Conservation (phyloP, 2,797 vertebrate genomes). For the Poeciliopsis gracilis region DNA sequence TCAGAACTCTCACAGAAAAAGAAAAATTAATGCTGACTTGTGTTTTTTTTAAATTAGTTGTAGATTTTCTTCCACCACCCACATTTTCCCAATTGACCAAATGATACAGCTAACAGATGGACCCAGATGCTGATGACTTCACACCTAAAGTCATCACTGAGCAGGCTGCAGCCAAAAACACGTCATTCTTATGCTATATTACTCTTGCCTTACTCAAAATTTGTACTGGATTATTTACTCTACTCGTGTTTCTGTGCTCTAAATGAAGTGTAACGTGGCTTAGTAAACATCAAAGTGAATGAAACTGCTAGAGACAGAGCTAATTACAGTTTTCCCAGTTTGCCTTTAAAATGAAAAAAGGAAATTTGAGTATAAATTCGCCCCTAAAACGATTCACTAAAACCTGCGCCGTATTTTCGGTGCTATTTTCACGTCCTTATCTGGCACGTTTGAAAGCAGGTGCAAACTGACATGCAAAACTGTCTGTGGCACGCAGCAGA, state of each 20-base stretch:
- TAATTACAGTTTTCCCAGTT: not conserved
- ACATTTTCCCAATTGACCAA: slow-evolving; percentile 56
- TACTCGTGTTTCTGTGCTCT: slow-evolving; percentile 63
- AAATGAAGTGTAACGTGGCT: slow-evolving; percentile 1
- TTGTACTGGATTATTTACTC: slow-evolving; percentile 54
- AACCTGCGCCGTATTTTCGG: too few relatives aligned
- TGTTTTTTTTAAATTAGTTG: slow-evolving; percentile 47
- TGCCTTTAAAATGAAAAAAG: not conserved
- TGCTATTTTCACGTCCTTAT: too few relatives aligned
- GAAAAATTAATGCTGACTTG: slow-evolving; percentile 33
- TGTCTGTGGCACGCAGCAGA: too few relatives aligned
- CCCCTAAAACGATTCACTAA: not conserved
- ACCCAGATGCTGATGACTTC: slow-evolving; percentile 63
- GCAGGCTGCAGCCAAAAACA: slow-evolving; percentile 65
- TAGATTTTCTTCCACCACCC: slow-evolving; percentile 47
- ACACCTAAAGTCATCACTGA: slow-evolving; percentile 52
- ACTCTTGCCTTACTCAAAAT: slow-evolving; percentile 86
- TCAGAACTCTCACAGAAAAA: slow-evolving; percentile 6
- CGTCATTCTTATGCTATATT: slow-evolving; percentile 80
- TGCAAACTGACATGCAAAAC: too few relatives aligned
- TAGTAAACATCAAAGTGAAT: slow-evolving; percentile 21
- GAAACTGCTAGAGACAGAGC: slow-evolving; percentile 53
- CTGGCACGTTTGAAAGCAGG: too few relatives aligned
- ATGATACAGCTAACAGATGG: slow-evolving; percentile 61
- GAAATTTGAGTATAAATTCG: not conserved